Evolutionary conservation across 2,797 vertebrate species (phyloP), one percentile per base, ranked within the genome.

Genomic region (Emydoidea blandingii): DNA sequence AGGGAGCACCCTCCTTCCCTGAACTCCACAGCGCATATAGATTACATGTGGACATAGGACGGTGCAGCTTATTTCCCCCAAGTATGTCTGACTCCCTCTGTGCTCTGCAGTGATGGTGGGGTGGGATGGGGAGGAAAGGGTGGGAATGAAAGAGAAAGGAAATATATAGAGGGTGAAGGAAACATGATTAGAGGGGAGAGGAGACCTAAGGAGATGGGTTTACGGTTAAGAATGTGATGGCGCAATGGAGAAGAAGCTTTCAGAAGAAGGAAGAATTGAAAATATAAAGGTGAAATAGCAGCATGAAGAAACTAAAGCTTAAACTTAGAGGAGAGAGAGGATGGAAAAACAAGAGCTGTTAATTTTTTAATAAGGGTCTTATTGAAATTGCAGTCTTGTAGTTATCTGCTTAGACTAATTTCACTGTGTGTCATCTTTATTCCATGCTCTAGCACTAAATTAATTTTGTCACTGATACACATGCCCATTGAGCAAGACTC

Each of bases 301-400:
- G 44, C 49, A 44, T 27, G 44, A 34, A 47, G 31, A 53, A 14
- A 41, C 29, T 78, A 31, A 41, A 41, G 44, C 25, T 49, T 29
- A 78, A 72, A 78, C 47, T n/a, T 83, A 52, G 50, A 91, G 49
- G 53, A 27, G 41, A 81, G 34, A 47, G 56, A 86, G 8, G 34
- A 6, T 37, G 62, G 82, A 81, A 83, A 91, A 81, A 23, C 37
- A 76, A 25, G 41, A 34, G 27, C 83, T 34, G 44, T 83, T 87
- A 57, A 82, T 87, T 78, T 87, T 88, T 86, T 76, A 54, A 34
- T 31, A 34, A 88, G 15, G 4, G 23, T 62, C 72, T 86, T 49
- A 15, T 1, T 34, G 65, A 92, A 90, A 54, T 34, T 25, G 19
- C 18, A 34, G 59, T 59, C 59, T 11, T 9, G 15, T 80, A 76